A percentile compares a stretch with the other conserved stretches of the same genome.
These are phyloP conservation scores for Sapajus apella DNA, from an alignment of 2,113 vertebrate species.

Conservation along the genomic window DNA sequence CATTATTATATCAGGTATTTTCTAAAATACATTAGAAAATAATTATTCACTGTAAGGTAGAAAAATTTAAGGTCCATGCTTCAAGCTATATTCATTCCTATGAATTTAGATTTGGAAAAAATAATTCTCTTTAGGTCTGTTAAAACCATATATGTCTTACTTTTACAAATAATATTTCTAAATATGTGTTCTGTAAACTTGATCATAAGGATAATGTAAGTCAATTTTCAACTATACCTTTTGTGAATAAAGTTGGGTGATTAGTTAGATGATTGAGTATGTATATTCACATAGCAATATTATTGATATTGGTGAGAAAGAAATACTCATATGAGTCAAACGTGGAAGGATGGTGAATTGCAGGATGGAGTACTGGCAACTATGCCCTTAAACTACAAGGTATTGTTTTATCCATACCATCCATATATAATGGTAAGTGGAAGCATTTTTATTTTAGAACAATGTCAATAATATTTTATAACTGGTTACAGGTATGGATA, in stretches of 20 bases:
- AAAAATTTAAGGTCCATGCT: background rate
- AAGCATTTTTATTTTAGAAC: background rate
- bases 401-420: background rate
- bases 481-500: background rate
- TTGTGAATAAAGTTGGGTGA: background rate
- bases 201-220: background rate
- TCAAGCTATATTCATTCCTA: background rate
- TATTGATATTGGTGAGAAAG: background rate
- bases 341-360: background rate
- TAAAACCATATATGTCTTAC: background rate
- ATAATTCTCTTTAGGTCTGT: background rate
- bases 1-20: background rate
- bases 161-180: background rate
- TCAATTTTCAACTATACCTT: background rate
- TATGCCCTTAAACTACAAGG: background rate
- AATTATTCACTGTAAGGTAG: background rate
- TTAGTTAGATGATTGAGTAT: background rate
- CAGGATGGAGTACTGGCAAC: background rate
- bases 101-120: background rate
- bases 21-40: background rate
- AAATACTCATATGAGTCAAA: background rate
- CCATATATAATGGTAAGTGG: background rate
- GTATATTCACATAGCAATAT: background rate
- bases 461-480: background rate
- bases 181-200: background rate